These are phyloP conservation scores for Tachystola acroxantha DNA, from an alignment of 2,888 invertebrate genomes.

Conservation along the genomic window DNA sequence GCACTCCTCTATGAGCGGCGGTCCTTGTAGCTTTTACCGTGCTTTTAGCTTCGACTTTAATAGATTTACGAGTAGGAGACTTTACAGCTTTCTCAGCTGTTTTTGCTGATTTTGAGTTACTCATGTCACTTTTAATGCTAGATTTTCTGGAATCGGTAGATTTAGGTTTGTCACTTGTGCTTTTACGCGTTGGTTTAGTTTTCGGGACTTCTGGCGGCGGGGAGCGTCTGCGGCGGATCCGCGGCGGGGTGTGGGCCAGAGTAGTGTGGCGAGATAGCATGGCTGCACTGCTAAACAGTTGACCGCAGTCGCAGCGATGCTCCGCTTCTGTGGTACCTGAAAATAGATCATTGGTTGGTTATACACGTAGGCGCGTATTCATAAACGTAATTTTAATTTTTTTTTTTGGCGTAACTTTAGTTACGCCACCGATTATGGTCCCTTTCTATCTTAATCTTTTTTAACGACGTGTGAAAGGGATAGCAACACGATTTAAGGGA, in stretches of 20 bases:
- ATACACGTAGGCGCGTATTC: too few relatives aligned
- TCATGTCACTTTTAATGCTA: conserved; percentile 22
- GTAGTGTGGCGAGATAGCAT: conserved; percentile 59
- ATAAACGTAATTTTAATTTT: too few relatives aligned
- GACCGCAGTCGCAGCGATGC: conserved; percentile 75
- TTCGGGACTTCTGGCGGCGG: conserved; percentile 34
- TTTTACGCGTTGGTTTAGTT: conserved; percentile 13
- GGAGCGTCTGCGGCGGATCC: conserved; percentile 59
- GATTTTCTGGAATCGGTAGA: conserved; percentile 22
- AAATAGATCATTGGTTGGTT: too few relatives aligned
- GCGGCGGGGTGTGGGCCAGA: conserved; percentile 71
- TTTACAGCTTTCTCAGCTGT: conserved; percentile 20
- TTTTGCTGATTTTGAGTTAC: conserved; percentile 4
- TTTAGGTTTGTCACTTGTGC: conserved; percentile 18
- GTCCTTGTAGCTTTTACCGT: conserved; percentile 29
- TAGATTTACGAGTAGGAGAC: conserved; percentile 21
- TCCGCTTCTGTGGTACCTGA: conserved; percentile 45
- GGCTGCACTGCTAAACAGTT: conserved; percentile 64
- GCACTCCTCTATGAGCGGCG: conserved; percentile 50
- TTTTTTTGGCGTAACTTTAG: too few relatives aligned
- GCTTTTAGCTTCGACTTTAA: conserved; percentile 9
- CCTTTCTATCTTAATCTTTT: too few relatives aligned
- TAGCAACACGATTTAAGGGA: too few relatives aligned
- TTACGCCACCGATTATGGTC: too few relatives aligned
- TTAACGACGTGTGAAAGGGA: too few relatives aligned